Conservation (phyloP, 2,888 invertebrate species). For the Torymus texanus region DNA sequence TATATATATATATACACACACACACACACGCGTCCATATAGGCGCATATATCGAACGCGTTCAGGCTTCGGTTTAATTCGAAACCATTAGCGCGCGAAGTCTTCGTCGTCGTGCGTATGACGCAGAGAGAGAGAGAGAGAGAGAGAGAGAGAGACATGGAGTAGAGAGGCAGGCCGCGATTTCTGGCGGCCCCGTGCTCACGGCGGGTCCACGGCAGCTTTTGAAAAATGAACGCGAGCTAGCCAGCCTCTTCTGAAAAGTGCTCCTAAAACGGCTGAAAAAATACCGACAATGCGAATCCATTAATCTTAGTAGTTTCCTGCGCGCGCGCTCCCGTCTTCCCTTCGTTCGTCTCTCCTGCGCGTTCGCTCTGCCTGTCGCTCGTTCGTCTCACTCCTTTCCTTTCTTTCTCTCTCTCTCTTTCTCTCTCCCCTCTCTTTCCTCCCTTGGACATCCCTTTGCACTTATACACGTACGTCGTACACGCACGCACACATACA, state of each 20-base stretch:
- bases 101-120: not conserved
- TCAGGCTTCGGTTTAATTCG: conserved; percentile 67
- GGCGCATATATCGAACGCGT: conserved; percentile 36
- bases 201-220: conserved; percentile 59
- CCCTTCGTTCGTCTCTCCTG: not conserved
- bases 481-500: not conserved
- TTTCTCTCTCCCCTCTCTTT: conserved; percentile 58
- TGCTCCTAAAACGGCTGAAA: conserved; percentile 74
- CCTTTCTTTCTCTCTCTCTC: conserved; percentile 35
- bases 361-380: conserved; percentile 18
- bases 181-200: conserved; percentile 60
- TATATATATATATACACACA: too few relatives aligned
- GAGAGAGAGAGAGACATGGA: conserved; percentile 48
- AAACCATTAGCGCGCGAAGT: conserved; percentile 69
- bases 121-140: conserved; percentile 51
- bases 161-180: conserved; percentile 65
- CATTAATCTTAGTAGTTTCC: conserved; percentile 73
- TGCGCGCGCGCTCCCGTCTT: conserved; percentile 43
- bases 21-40: too few relatives aligned
- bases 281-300: conserved; percentile 75
- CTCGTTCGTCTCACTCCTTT: conserved; percentile 31
- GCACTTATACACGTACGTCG: conserved; percentile 66
- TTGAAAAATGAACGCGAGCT: conserved; percentile 71
- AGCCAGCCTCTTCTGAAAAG: conserved; percentile 69
- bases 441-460: conserved; percentile 69